Base-by-base conservation (phyloP, 2,797 vertebrate species). In the Sebastes oblongus region DNA sequence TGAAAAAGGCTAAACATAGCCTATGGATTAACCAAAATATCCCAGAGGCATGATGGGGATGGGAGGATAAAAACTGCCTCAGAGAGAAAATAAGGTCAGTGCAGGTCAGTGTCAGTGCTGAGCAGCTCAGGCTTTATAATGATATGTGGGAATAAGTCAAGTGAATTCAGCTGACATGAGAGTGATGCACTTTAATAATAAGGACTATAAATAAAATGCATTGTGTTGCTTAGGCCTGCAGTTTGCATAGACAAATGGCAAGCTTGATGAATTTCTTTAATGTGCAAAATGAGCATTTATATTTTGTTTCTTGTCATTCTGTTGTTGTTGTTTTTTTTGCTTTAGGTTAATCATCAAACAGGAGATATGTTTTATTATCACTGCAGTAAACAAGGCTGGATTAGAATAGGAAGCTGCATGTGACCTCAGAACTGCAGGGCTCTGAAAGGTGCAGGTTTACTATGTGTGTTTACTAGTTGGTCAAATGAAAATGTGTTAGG, bases 1-100 rank as follows among this genome's bases (percentile, higher is more conserved):
- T 69, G 80, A 84, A 76, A 36, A 76, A 81, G 36, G 68, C 71
- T 75, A 83, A 78, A 87, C 79, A 79, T 78, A 78, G 78, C 25
- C 64, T 76, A 77, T 72, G 77, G 86, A 85, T 86, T 80, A 87
- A 77, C 61, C 66, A 66, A 55, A 56, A 58, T 36, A 65, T 4
- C 36, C 55, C 73, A 22, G 65, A 56, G 20, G 36, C 56, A 16
- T 56, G 72, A 72, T 78, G 86, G n/a, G 62, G 72, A 72, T 78
- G 86, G n/a, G 62, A 34, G 46, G 30, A 56, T 59, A 36, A 32
- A 58, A 32, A 30, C 11, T 20, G 58, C 71, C 66, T 55, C 3
- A 8, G 59, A 84, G 59, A 83, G 55, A 36, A 52, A 62, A 80
- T 3, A 67, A 52, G 59, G 74, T 86, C 72, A 39, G 3, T 10